Evolutionary conservation across 2,888 invertebrate genomes (phyloP).

Genomic region (Calameuta pallipes): DNA sequence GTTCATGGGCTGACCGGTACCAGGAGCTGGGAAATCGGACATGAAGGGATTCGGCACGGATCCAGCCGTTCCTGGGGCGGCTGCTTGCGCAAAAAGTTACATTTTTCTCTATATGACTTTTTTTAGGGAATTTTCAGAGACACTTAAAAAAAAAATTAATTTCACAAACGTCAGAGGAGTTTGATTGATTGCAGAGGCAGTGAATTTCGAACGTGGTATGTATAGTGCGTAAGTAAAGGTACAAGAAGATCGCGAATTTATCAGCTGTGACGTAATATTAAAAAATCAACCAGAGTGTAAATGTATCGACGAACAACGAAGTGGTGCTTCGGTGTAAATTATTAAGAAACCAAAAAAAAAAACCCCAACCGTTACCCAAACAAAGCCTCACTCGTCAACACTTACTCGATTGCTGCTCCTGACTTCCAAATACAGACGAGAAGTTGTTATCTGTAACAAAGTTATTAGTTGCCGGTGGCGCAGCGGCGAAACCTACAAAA

Average conservation of each 20-base stretch:
- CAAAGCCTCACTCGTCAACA: constrained; percentile 20
- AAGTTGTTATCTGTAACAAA: constrained; percentile 91
- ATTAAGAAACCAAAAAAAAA: not conserved
- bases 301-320: not conserved
- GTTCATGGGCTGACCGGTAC: constrained; percentile 38
- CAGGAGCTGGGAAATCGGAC: constrained; percentile 69
- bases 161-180: not conserved
- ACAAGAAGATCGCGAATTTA: not conserved
- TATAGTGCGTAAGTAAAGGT: not conserved
- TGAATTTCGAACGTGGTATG: not conserved
- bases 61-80: constrained; percentile 68
- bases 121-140: not conserved
- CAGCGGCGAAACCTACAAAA: constrained; percentile 64
- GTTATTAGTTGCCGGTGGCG: constrained; percentile 68
- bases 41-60: constrained; percentile 74
- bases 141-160: no score
- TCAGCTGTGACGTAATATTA: not conserved
- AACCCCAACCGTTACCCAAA: not conserved
- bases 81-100: constrained; percentile 68
- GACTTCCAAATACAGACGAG: constrained; percentile 86
- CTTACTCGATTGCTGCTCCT: constrained; percentile 62
- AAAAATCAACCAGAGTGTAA: not conserved
- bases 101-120: not conserved
- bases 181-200: not conserved
- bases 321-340: not conserved